Base-by-base conservation (phyloP, 1,140 invertebrate species). In the Nebria ingens region DNA sequence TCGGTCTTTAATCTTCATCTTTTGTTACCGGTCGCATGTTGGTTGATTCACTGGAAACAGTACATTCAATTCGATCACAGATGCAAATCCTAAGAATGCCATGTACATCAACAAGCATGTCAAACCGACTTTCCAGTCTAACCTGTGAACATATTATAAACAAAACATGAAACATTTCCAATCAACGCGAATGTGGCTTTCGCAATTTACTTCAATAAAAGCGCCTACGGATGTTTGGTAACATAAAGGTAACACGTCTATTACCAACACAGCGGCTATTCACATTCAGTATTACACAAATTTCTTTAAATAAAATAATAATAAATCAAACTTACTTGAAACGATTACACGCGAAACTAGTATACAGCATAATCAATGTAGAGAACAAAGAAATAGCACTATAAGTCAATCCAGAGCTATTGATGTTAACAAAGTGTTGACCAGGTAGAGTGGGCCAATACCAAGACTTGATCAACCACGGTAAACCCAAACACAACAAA, bases 21-120 rank as follows among this genome's bases (percentile, higher is more conserved):
- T 34, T 12, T 45, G 40, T 45, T 45, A 45, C 50, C 50, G 19
- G 56, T 65, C 65, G 51, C 89, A 92, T 25, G 87, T 86, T 49
- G 89, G 88, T 54, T 88, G 71, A 73, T 91, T 91, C 54, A 91
- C 87, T 57, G 74, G 77, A 70, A 91, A 91, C 76, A 92, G 90
- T 58, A 91, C 82, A 71, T 92, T 91, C 54, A 92, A 75, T 73
- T 93, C 90, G 58, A 91, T 87, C 42, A 92, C 76, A 34, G 84
- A 82, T 40, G 89, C 88, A 55, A 91, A 74, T 42, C 84, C 72
- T 53, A 92, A 72, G 64, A 90, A 93, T 15, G 79, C 78, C 42
- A 78, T 71, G 71, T 93, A 93, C 71, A 90, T 83, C 51, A 83
- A 64, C 20, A 89, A 73, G 67, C 88, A 89, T 40, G 83, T 79